phyloP scores from a whole-genome alignment of 2,888 invertebrate species.

The Drosophila heteroneura region DNA sequence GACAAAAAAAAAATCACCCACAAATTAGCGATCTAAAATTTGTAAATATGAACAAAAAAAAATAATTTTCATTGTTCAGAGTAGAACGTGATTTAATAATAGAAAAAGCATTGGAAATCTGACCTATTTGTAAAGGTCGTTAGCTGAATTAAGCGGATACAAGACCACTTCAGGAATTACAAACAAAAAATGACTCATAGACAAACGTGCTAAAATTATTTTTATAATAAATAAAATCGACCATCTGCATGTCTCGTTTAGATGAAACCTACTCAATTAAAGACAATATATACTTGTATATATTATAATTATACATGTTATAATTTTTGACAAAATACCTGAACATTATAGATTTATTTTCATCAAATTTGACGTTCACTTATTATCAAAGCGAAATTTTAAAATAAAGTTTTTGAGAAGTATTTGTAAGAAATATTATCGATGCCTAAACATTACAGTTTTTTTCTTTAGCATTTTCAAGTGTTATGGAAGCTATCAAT shows the following conservation, averaged over 20 bases:
- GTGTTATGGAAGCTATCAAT: not conserved
- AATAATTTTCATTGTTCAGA: slow-evolving; percentile 27
- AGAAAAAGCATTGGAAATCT: slow-evolving; percentile 20
- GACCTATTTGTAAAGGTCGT: slow-evolving; percentile 14
- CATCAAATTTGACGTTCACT: not conserved
- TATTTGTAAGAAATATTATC: not conserved
- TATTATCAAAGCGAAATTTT: not conserved
- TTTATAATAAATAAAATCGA: not conserved
- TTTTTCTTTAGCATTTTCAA: not conserved
- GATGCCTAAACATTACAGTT: not conserved
- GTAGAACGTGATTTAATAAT: slow-evolving; percentile 45
- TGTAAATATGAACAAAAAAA: slow-evolving; percentile 18
- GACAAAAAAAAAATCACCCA: slow-evolving; percentile 33
- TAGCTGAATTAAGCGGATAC: slow-evolving; percentile 7
- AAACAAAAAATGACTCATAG: not conserved
- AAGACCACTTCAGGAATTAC: not conserved
- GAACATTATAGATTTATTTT: not conserved
- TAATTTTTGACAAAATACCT: not conserved
- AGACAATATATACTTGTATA: not conserved
- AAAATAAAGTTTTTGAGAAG: not conserved
- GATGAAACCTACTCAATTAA: not conserved
- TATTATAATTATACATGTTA: not conserved
- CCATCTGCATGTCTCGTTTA: not conserved
- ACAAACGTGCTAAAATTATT: not conserved
- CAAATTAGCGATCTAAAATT: slow-evolving; percentile 58